phyloP scores from a whole-genome alignment of 2,888 invertebrate genomes.

The Bruchidius siliquastri region DNA sequence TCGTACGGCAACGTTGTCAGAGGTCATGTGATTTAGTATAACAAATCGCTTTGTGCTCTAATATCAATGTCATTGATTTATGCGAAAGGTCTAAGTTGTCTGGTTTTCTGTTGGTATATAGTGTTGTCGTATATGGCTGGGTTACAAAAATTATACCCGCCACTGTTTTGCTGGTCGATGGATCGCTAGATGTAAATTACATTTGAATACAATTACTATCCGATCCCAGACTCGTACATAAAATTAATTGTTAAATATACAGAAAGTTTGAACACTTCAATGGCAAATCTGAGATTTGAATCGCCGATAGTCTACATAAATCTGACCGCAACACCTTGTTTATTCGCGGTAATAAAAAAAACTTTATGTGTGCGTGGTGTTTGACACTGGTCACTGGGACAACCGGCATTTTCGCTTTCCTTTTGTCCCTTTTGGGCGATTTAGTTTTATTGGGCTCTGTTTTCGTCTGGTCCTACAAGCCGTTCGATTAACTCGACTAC shows the following conservation, averaged over 20 bases:
- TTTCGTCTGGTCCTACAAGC: too few relatives aligned
- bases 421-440: constrained; percentile 14
- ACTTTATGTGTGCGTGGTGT: constrained; percentile 19
- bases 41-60: too few relatives aligned
- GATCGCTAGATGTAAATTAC: constrained; percentile 28
- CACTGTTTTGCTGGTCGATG: too few relatives aligned
- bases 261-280: constrained; percentile 49
- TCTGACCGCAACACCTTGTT: constrained; percentile 46
- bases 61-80: too few relatives aligned
- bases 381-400: constrained; percentile 35
- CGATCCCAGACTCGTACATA: constrained; percentile 42
- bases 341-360: constrained; percentile 38
- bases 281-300: constrained; percentile 47
- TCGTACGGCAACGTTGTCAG: too few relatives aligned
- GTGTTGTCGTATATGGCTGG: too few relatives aligned
- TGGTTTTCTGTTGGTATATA: too few relatives aligned
- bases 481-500: too few relatives aligned
- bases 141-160: too few relatives aligned
- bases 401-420: constrained; percentile 23
- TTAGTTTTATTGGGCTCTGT: constrained; percentile 24
- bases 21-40: too few relatives aligned
- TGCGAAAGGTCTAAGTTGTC: too few relatives aligned
- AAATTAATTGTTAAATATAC: constrained; percentile 48
- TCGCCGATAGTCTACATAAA: constrained; percentile 47
- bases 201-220: constrained; percentile 48